Evolutionary conservation across 2,797 vertebrate species (phyloP).

Genomic region (Erethizon dorsatum): DNA sequence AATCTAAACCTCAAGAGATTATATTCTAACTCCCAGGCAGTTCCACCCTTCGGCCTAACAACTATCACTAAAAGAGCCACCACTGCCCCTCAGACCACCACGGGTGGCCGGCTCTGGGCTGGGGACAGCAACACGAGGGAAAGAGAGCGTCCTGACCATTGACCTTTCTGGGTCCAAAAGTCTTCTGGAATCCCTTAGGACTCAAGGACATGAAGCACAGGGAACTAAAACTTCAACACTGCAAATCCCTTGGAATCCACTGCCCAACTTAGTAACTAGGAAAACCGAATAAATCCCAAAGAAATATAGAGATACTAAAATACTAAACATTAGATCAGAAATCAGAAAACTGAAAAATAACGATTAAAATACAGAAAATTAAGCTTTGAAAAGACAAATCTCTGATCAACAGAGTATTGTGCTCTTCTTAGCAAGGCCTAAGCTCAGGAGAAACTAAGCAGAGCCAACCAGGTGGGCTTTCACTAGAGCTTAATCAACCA

Average conservation of each 20-base stretch:
- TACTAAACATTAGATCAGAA: not conserved
- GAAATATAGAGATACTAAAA: not conserved
- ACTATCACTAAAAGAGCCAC: not conserved
- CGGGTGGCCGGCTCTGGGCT: not conserved
- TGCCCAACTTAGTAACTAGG: not conserved
- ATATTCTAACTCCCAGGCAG: not conserved
- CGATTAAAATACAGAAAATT: constrained; percentile 10
- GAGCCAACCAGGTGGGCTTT: not conserved
- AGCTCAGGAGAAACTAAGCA: not conserved
- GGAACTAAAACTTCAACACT: not conserved
- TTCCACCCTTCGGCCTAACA: not conserved
- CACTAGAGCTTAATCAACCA: not conserved
- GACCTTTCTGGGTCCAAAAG: not conserved
- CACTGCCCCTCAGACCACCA: not conserved
- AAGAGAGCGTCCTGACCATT: too few species aligned
- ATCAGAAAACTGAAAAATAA: not conserved
- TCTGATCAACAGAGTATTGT: not conserved
- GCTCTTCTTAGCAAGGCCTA: not conserved
- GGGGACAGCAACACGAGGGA: too few species aligned
- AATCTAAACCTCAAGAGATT: not conserved
- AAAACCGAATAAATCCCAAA: constrained; percentile 6
- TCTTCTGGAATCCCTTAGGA: not conserved
- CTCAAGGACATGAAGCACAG: not conserved
- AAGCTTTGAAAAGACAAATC: not conserved
- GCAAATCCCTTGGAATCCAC: not conserved